Evolutionary conservation across 2,888 invertebrate species (phyloP).

Genomic region (Heliconius charithonia): DNA sequence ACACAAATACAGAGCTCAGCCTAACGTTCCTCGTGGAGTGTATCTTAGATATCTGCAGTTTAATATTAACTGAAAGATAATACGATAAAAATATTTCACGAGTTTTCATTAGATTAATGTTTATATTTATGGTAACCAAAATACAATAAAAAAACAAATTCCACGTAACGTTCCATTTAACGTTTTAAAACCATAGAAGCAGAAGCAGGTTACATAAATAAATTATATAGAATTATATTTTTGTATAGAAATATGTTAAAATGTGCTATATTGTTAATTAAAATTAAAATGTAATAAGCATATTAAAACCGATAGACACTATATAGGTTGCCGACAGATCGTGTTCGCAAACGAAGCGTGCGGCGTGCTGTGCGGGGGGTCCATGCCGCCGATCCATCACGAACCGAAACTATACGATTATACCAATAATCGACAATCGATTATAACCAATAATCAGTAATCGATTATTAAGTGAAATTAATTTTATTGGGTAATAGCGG

Average conservation of each 20-base stretch:
- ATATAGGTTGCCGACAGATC: slow-evolving; percentile 58
- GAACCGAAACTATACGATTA: slow-evolving; percentile 76
- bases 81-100: too few species aligned
- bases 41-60: too few species aligned
- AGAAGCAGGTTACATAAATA: background rate
- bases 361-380: slow-evolving; percentile 68
- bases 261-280: slow-evolving; percentile 40
- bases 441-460: slow-evolving; percentile 59
- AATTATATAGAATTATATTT: too few species aligned
- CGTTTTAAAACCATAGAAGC: too few species aligned
- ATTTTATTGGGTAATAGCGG: slow-evolving; percentile 79
- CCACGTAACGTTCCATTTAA: too few species aligned
- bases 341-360: slow-evolving; percentile 62
- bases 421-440: slow-evolving; percentile 56
- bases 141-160: background rate
- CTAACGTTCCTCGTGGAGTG: too few species aligned
- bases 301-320: slow-evolving; percentile 46
- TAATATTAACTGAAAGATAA: too few species aligned
- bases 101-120: background rate
- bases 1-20: too few species aligned
- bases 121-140: background rate
- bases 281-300: slow-evolving; percentile 42
- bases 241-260: background rate
- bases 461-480: slow-evolving; percentile 78
- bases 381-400: slow-evolving; percentile 73